phyloP scores from a whole-genome alignment of 2,797 vertebrate genomes.

The Antrozous pallidus region DNA sequence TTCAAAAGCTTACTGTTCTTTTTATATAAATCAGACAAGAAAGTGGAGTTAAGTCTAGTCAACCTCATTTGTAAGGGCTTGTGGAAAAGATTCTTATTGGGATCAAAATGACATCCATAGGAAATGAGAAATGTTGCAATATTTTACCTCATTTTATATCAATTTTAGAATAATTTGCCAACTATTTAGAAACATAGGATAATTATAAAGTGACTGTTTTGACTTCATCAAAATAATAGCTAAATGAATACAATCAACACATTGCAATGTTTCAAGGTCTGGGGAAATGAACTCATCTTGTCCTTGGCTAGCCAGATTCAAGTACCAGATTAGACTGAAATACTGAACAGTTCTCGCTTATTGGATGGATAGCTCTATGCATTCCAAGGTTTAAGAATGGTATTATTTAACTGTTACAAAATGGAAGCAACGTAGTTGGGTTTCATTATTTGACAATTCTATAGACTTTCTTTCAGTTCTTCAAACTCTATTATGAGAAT shows the following conservation, averaged over 20 bases:
- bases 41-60: neutral
- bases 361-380: neutral
- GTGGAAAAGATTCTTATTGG: neutral
- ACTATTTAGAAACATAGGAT: neutral
- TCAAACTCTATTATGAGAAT: neutral
- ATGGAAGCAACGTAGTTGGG: neutral
- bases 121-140: neutral
- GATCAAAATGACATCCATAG: neutral
- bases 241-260: neutral
- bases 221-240: neutral
- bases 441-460: neutral
- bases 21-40: neutral
- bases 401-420: neutral
- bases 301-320: neutral
- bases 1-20: neutral
- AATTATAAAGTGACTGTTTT: conserved; percentile 15
- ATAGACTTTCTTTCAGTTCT: neutral
- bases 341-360: neutral
- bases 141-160: neutral
- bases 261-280: neutral
- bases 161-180: neutral
- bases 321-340: neutral
- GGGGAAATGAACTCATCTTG: neutral
- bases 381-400: neutral
- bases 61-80: neutral